Base-by-base conservation (phyloP, 2,888 invertebrate genomes). In the Criorhina ranunculi region DNA sequence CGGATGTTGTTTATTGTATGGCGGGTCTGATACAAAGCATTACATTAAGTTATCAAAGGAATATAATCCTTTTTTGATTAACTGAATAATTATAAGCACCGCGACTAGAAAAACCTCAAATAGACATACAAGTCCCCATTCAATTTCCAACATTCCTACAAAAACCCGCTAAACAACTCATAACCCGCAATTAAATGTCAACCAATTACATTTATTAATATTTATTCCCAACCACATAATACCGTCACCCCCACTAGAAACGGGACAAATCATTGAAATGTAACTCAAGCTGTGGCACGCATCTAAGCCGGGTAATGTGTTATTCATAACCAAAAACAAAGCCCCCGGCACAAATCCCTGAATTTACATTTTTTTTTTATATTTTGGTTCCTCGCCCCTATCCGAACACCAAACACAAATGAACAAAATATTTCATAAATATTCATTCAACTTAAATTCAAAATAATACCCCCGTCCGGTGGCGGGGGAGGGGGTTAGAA, bases 371-470 rank as follows among this genome's bases (percentile, higher is more conserved):
- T 31, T 35, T 49, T 40, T 40, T 60, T 60, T 51, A 31, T n/a
- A 51, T 72, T 60, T 31, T 37, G 40, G 24, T 33, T 40, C 31
- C n/a, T 11, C 40, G 6, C 11, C 51, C 60, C 11, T 42, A 40
- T 70, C 24, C 46, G 15, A 57, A 24, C 12, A 9, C 9, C 49
- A 44, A 31, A 33, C 9, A 29, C 42, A 67, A n/a, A 33, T 19
- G 15, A 19, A 31, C 67, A 67, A 67, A 67, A 37, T 59, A 51
- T 60, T 72, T 72, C 72, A 72, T 72, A 62, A 72, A 72, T 72
- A 62, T 72, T 72, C 72, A 62, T 72, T 72, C 51, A 62, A 72
- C 60, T 53, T 53, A 42, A 72, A 72, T 72, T 72, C 60, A 19
- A 62, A 72, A 72, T 72, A 62, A 72, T 24, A 53, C 17, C 60